Conservation (phyloP, 2,113 vertebrate species). For the Poeciliopsis occidentalis region DNA sequence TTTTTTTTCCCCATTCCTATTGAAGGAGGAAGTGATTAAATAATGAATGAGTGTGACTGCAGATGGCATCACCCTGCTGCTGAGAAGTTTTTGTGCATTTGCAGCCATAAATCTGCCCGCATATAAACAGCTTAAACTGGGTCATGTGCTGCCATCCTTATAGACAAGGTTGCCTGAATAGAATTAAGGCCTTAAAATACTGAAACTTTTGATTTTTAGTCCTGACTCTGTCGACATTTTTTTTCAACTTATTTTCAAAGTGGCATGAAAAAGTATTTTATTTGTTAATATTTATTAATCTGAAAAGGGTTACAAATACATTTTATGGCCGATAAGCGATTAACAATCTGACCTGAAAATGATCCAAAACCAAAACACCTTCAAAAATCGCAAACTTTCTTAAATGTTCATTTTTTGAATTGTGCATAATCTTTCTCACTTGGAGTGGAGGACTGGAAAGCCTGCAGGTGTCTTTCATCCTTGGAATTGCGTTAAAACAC, state of each 20-base stretch:
- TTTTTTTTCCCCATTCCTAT: background rate
- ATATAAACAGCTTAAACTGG: slow-evolving; percentile 11
- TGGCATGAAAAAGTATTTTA: no score
- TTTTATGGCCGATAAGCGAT: no score
- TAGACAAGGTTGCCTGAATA: slow-evolving; percentile 5
- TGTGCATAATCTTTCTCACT: background rate
- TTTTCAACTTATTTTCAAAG: background rate
- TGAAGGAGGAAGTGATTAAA: slow-evolving; percentile 33
- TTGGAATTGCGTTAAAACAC: no score
- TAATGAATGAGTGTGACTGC: slow-evolving; percentile 40
- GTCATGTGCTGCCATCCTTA: background rate
- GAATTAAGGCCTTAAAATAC: background rate
- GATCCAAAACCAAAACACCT: background rate
- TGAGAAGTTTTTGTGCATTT: slow-evolving; percentile 23
- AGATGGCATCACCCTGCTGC: slow-evolving; percentile 43
- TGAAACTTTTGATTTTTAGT: slow-evolving; percentile 37
- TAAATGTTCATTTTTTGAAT: background rate
- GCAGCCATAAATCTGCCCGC: slow-evolving; percentile 19
- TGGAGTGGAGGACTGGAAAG: background rate
- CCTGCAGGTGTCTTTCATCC: background rate
- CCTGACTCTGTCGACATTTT: no score
- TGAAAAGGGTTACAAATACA: no score
- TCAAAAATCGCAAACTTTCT: background rate
- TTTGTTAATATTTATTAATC: no score
- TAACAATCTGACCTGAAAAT: no score